Evolutionary conservation across 2,797 vertebrate genomes (phyloP), one percentile per base, ranked within the genome.

Genomic region (Ispidina lecontei): DNA sequence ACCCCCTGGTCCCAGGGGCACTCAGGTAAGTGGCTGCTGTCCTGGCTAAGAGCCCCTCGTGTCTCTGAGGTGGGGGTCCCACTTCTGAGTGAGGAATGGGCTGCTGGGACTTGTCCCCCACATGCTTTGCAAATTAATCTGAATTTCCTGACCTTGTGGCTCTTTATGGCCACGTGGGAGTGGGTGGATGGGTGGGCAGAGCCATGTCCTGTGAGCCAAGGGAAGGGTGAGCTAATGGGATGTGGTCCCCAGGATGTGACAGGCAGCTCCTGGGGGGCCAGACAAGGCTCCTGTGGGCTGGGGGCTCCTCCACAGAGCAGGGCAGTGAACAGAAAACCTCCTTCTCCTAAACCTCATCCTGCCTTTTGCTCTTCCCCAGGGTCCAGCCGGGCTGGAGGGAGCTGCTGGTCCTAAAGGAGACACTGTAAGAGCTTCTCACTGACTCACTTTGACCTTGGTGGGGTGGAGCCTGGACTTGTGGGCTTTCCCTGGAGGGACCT

Each of bases 321-420:
- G 33, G 41, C 22, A 43, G 23, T 8, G 31, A 74, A 46, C 11
- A 67, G 7, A 23, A 10, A 63, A 12, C 67, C 39, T 16, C 21
- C 41, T 51, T 39, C 33, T 60, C 41, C 63, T 67, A 58, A 25
- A 68, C 28, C 16, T 26, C 13, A n/a, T 17, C 1, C 21, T 2
- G 2, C 47, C 44, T 90, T 63, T 63, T 87, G 59, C 84, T 84
- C 72, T 72, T 72, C 21, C 63, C 59, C 95, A 99, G 99, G 98
- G 99, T 52, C 89, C 90, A 8, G 63, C 89, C 47, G 98, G 98
- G 86, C 74, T 77, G 76, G 97, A 91, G 9, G 98, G 98, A 55
- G 81, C 76, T 12, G 5, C 97, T 16, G 99, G 99, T 41, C 96
- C 97, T 28, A 98, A 98, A 98, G 99, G 98, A 96, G 97, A 98